Evolutionary conservation across 2,113 vertebrate genomes (phyloP).

Genomic region (Elgaria multicarinata): DNA sequence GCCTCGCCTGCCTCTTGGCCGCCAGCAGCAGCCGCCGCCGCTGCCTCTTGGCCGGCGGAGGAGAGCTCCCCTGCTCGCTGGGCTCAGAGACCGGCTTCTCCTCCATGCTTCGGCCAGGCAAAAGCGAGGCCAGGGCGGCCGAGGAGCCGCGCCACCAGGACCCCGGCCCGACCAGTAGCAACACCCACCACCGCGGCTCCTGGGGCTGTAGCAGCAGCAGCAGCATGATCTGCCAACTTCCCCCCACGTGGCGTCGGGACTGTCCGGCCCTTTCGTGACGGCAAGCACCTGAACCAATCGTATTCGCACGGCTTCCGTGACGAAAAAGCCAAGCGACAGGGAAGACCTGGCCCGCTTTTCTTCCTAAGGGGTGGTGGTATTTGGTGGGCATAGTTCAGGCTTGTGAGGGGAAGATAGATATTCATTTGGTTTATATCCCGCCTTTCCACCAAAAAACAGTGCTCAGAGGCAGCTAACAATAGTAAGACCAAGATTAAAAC

Average conservation of each 20-base stretch:
- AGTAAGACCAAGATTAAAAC: no score
- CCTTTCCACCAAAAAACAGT: no score
- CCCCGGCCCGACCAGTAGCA: fast-evolving
- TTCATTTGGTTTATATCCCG: no score
- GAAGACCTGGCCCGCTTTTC: not conserved
- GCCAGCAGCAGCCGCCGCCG: conserved; percentile 37
- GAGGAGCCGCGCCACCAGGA: not conserved
- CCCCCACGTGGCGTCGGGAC: not conserved
- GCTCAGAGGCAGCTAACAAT: no score
- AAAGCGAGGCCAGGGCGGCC: no score
- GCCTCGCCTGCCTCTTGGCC: conserved; percentile 58
- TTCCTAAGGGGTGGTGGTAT: not conserved
- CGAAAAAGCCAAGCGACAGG: fast-evolving
- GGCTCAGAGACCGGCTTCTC: fast-evolving
- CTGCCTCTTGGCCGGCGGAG: not conserved
- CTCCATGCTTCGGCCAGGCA: not conserved
- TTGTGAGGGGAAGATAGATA: no score
- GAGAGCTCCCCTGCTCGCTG: not conserved
- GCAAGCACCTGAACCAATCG: not conserved
- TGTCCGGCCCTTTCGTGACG: not conserved
- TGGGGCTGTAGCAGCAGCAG: not conserved
- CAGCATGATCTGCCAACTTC: not conserved
- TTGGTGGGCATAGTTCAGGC: no score
- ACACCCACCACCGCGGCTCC: no score
- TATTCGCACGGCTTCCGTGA: fast-evolving